phyloP scores from a whole-genome alignment of 2,113 vertebrate species.

The Aramus guarauna region DNA sequence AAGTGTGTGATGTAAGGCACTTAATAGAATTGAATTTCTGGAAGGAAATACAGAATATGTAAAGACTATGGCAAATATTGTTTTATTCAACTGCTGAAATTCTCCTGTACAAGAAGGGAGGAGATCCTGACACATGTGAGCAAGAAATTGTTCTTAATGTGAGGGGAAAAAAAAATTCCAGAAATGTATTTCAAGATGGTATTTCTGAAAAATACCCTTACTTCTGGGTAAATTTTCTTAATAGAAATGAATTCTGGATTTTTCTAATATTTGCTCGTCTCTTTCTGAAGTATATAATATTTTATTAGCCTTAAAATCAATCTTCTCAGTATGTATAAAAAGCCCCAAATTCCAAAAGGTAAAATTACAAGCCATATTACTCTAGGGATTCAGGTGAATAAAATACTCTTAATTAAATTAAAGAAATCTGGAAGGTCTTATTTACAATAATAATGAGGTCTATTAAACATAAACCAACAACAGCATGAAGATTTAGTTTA shows the following conservation, averaged over 20 bases:
- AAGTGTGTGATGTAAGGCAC: neutral
- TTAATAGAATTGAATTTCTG: neutral
- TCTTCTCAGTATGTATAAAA: neutral
- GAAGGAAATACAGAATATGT: neutral
- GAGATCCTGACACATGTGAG: rapidly evolving
- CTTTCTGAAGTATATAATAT: neutral
- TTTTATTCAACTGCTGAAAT: neutral
- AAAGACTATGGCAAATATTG: neutral
- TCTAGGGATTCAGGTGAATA: neutral
- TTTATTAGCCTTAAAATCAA: neutral
- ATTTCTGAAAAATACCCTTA: neutral
- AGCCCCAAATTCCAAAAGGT: neutral
- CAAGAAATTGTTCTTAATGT: neutral
- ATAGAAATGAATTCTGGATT: neutral
- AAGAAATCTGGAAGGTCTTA: neutral
- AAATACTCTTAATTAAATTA: neutral
- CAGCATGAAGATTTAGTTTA: neutral
- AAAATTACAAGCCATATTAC: neutral
- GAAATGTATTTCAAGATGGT: neutral
- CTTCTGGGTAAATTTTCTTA: neutral
- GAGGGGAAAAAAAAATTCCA: neutral
- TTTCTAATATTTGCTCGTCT: neutral
- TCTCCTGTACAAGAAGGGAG: neutral
- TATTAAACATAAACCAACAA: neutral
- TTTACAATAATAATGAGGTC: neutral